Evolutionary conservation across 2,888 invertebrate species (phyloP), one percentile per base, ranked within the genome.

Genomic region (Hypselothyrea guttata): DNA sequence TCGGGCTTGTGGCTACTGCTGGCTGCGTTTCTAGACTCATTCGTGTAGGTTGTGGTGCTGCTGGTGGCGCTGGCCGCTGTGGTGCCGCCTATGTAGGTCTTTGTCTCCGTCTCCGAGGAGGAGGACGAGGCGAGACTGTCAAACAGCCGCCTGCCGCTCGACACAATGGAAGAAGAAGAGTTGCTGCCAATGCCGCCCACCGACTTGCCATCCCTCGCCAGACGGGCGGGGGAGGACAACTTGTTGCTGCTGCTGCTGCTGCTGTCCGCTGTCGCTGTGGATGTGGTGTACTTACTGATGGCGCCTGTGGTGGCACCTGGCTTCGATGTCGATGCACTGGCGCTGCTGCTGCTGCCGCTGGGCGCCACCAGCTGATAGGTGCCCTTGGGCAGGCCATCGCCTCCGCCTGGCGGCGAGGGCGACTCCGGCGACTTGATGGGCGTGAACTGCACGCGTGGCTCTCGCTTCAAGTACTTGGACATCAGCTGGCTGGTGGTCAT

Each of bases 401-500:
- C 66, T 5, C 81, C 75, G 30, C 84, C 85, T 1, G 89, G 89
- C 41, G 89, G 88, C 1, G 88, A 88, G 4, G 89, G 89, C 7
- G 89, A 88, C 27, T 89, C 88, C 46, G 90, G 88, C 7, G 89
- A 88, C 70, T 87, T 87, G 38, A 88, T 89, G 8, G 88, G 88
- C 35, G 88, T 88, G 35, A 89, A 88, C 42, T 89, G 87, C 2
- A 89, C 89, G 8, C 89, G 84, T n/a, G 89, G 89, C 51, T 90
- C 89, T 7, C 89, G 84, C 56, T 89, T 89, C 7, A 89, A 73
- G 71, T 89, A 90, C 51, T 90, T 90, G 4, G 89, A 89, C 88
- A 90, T 88, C 40, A 89, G 76, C 58, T 90, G 90, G 18, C 88
- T 87, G 49, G 90, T 88, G 55, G 90, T 88, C 89, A 90, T 88